Conservation (phyloP, 2,888 invertebrate genomes). For the Peribatodes rhomboidaria region DNA sequence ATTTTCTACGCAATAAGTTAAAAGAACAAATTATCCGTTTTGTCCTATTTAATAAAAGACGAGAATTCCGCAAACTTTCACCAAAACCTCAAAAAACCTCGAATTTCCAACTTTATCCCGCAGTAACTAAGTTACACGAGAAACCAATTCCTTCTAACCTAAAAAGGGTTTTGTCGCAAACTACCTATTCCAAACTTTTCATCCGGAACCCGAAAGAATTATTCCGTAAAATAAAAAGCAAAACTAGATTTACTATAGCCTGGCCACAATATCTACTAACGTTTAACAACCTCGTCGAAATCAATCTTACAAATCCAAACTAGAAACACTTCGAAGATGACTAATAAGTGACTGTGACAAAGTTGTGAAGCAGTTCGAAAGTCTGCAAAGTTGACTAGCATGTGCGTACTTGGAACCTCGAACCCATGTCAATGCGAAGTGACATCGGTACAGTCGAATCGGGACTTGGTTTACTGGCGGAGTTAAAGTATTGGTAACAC, state of each 20-base stretch:
- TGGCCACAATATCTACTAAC: background rate
- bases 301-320: background rate
- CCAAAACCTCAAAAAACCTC: conserved; percentile 19
- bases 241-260: conserved; percentile 56
- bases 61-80: conserved; percentile 10
- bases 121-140: conserved; percentile 43
- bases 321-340: background rate
- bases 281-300: conserved; percentile 1
- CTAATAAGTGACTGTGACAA: conserved; percentile 13
- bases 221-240: conserved; percentile 55
- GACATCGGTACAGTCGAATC: conserved; percentile 44
- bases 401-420: conserved; percentile 45
- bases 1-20: background rate
- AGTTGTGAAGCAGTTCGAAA: background rate
- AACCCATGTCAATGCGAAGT: conserved; percentile 50
- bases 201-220: conserved; percentile 48
- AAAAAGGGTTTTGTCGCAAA: conserved; percentile 49
- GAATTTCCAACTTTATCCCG: conserved; percentile 26
- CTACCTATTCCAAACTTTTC: conserved; percentile 47
- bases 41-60: background rate
- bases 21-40: background rate
- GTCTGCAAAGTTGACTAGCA: conserved; percentile 34
- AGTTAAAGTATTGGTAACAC: conserved; percentile 47
- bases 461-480: conserved; percentile 44
- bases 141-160: conserved; percentile 48